These are phyloP conservation scores for Grapholita molesta DNA, from an alignment of 1,140 invertebrate species.

Conservation along the genomic window DNA sequence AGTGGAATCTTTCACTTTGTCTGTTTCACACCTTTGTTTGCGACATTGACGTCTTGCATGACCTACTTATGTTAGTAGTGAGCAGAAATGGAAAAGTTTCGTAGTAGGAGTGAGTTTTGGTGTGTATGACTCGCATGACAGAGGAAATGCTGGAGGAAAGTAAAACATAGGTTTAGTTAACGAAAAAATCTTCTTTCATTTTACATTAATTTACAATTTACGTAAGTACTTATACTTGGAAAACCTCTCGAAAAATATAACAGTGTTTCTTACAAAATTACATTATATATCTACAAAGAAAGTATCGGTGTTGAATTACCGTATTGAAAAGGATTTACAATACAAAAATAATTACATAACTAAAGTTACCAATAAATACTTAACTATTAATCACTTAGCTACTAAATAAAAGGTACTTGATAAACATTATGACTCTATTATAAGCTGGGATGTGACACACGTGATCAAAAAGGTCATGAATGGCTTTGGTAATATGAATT, in stretches of 20 bases:
- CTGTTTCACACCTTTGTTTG: slow-evolving; percentile 60
- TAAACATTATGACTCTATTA: slow-evolving; percentile 44
- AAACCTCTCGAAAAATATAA: slow-evolving; percentile 69
- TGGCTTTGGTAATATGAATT: slow-evolving; percentile 11
- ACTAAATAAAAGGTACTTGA: slow-evolving; percentile 69
- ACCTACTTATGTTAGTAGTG: slow-evolving; percentile 33
- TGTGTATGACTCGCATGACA: not conserved
- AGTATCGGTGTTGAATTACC: slow-evolving; percentile 23
- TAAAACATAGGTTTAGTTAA: slow-evolving; percentile 50
- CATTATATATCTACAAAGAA: slow-evolving; percentile 31
- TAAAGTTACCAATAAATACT: slow-evolving; percentile 71
- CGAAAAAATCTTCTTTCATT: slow-evolving; percentile 75
- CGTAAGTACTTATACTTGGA: slow-evolving; percentile 49
- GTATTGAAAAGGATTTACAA: slow-evolving; percentile 49
- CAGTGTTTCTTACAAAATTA: slow-evolving; percentile 43
- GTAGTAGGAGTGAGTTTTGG: not conserved
- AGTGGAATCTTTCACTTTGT: slow-evolving; percentile 44
- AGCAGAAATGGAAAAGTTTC: not conserved
- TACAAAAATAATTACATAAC: slow-evolving; percentile 53
- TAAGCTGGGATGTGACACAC: slow-evolving; percentile 55
- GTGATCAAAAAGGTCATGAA: not conserved
- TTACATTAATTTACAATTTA: slow-evolving; percentile 77
- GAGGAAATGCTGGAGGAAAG: slow-evolving; percentile 18
- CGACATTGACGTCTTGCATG: slow-evolving; percentile 37
- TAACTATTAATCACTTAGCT: slow-evolving; percentile 49